phyloP scores from a whole-genome alignment of 2,113 vertebrate genomes.

The Marmota monax region DNA sequence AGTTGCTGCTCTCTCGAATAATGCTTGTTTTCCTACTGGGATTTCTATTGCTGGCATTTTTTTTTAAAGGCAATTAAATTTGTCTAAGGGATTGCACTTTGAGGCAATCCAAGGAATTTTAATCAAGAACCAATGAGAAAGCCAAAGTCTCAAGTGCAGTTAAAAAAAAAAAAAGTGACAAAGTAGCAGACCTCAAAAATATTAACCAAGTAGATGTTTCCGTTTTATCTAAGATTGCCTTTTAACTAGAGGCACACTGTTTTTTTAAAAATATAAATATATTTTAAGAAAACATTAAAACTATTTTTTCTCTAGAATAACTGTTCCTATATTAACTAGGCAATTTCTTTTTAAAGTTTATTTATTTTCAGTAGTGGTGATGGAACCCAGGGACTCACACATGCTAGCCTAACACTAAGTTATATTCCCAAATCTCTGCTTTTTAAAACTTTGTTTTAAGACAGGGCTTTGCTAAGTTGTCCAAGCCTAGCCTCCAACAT shows the following conservation, averaged over 20 bases:
- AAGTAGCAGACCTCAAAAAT: conserved; percentile 65
- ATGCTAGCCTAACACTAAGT: not conserved
- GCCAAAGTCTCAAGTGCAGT: not conserved
- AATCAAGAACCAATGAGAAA: conserved; percentile 58
- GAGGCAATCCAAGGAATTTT: conserved; percentile 59
- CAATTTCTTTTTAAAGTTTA: not conserved
- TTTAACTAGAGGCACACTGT: not conserved
- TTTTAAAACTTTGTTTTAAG: not conserved
- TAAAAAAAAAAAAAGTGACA: not conserved
- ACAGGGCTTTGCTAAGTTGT: not conserved
- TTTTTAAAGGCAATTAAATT: conserved; percentile 66
- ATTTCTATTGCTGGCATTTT: conserved; percentile 1
- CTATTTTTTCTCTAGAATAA: not conserved
- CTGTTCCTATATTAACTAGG: not conserved
- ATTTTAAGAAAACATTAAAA: not conserved
- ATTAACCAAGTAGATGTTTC: conserved; percentile 28
- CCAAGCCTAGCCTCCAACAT: not conserved
- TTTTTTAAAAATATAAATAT: not conserved
- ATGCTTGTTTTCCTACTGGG: conserved; percentile 56
- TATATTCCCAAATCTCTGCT: not conserved
- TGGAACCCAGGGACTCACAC: not conserved
- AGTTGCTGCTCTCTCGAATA: conserved; percentile 39
- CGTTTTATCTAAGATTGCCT: not conserved
- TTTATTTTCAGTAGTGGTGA: not conserved
- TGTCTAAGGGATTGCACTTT: conserved; percentile 20